phyloP scores from a whole-genome alignment of 2,797 vertebrate species.

The Coracias cyanogaster region DNA sequence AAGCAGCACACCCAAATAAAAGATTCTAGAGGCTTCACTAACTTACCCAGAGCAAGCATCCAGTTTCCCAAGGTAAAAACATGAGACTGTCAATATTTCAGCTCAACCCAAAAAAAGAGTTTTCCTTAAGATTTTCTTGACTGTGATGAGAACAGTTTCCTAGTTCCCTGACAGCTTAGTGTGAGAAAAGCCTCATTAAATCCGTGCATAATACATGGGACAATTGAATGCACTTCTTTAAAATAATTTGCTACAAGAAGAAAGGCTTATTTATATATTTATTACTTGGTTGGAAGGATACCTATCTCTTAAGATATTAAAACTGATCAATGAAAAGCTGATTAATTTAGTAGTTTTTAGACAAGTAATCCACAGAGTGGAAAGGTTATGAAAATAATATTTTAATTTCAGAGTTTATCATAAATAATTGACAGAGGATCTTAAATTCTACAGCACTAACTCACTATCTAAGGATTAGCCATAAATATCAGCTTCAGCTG shows the following conservation, averaged over 20 bases:
- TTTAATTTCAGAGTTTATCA: neutral
- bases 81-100: neutral
- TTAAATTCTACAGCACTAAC: neutral
- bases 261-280: neutral
- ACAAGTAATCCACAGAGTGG: neutral
- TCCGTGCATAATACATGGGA: neutral
- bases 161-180: neutral
- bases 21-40: neutral
- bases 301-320: neutral
- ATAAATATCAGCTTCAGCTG: neutral
- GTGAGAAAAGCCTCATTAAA: neutral
- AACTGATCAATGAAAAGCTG: neutral
- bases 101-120: neutral
- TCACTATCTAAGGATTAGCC: neutral
- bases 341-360: neutral
- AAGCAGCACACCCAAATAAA: neutral
- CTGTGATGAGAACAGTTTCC: neutral
- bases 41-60: neutral
- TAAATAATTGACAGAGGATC: conserved; percentile 9
- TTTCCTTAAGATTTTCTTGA: neutral
- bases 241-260: neutral
- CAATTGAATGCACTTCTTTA: neutral
- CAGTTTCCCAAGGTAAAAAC: neutral
- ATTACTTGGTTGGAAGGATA: neutral
- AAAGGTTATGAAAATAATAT: neutral